Conservation (phyloP, 1,140 invertebrate genomes). For the Parasteatoda tepidariorum region DNA sequence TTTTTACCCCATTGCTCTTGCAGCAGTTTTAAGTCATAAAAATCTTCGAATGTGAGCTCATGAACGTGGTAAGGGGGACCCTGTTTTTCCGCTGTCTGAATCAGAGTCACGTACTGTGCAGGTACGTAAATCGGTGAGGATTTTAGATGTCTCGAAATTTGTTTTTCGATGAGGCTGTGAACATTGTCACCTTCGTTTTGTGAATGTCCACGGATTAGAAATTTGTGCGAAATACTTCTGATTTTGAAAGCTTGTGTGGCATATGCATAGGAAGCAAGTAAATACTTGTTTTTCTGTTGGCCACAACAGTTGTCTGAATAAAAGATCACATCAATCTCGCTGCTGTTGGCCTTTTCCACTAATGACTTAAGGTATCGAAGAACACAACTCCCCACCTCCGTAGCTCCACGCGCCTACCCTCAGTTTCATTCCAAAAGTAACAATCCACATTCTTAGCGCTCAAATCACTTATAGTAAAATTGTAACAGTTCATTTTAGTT, state of each 20-base stretch:
- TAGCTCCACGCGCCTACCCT: neutral
- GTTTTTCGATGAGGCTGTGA: neutral
- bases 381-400: neutral
- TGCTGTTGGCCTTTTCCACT: neutral
- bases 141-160: neutral
- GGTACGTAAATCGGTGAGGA: neutral
- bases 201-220: neutral
- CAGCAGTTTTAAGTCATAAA: too few species aligned
- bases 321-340: neutral
- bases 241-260: neutral
- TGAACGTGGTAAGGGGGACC: too few species aligned
- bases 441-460: too few species aligned
- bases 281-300: neutral
- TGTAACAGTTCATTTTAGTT: too few species aligned
- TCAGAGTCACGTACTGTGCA: neutral
- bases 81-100: neutral
- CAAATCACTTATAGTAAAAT: too few species aligned
- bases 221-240: neutral
- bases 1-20: too few species aligned
- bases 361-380: neutral
- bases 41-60: too few species aligned
- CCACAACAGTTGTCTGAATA: constrained; percentile 6
- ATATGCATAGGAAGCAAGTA: neutral
- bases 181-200: neutral
- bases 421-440: neutral